These are phyloP conservation scores for Nomada goodeniana DNA, from an alignment of 2,888 invertebrate genomes.

Conservation along the genomic window DNA sequence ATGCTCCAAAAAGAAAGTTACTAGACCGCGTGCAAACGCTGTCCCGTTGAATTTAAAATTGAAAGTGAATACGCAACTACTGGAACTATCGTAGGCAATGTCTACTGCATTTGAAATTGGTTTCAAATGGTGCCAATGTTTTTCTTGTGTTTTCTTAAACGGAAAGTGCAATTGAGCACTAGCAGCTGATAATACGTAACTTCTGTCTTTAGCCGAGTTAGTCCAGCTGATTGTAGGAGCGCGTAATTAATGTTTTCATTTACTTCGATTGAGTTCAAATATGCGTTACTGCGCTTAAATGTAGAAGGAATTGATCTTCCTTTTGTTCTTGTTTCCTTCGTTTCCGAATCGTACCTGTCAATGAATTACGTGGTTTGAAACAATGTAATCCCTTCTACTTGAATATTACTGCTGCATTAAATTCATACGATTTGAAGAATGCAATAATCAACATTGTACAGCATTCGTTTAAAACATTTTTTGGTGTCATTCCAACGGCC, in stretches of 20 bases:
- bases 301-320: not conserved
- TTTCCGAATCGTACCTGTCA: too few relatives aligned
- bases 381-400: too few relatives aligned
- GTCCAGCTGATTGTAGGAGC: slow-evolving; percentile 4
- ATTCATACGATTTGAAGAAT: too few relatives aligned
- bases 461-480: too few relatives aligned
- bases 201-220: not conserved
- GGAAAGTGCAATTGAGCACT: not conserved
- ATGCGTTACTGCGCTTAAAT: not conserved
- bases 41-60: not conserved
- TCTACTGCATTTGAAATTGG: not conserved
- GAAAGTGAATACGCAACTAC: slow-evolving; percentile 4
- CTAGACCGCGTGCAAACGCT: not conserved
- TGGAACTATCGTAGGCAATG: not conserved
- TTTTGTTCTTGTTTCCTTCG: not conserved
- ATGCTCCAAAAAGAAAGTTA: not conserved
- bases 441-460: too few relatives aligned
- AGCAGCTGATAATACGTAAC: not conserved
- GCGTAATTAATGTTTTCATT: too few relatives aligned
- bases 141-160: not conserved
- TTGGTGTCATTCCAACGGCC: too few relatives aligned
- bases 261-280: not conserved
- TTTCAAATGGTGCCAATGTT: not conserved
- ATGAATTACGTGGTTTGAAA: too few relatives aligned
- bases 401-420: too few relatives aligned